A percentile compares a stretch with the other conserved stretches of the same genome.
Conservation (phyloP, 2,888 invertebrate species). For the Lymantria monacha region DNA sequence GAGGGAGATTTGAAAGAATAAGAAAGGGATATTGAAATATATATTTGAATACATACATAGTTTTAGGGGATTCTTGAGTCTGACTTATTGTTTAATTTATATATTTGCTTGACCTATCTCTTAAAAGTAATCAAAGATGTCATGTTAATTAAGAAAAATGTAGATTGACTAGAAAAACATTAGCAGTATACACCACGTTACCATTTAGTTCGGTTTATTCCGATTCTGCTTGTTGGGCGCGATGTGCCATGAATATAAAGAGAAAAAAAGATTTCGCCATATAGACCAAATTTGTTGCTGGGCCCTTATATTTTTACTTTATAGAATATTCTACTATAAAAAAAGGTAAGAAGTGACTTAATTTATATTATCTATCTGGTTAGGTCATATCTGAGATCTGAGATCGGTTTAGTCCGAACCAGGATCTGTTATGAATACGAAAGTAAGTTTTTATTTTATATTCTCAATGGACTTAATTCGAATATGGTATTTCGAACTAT, state of each 20-base stretch:
- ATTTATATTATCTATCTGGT: conserved; percentile 8
- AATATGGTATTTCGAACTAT: conserved; percentile 13
- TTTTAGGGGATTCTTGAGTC: no score
- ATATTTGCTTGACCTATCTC: neutral
- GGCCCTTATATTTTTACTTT: conserved; percentile 16
- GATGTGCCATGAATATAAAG: conserved; percentile 44
- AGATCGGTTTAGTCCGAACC: conserved; percentile 7
- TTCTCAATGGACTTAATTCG: conserved; percentile 13
- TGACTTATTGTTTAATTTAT: neutral
- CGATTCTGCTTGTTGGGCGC: conserved; percentile 34
- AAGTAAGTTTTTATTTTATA: conserved; percentile 19
- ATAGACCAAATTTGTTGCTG: conserved; percentile 17
- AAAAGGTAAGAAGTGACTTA: conserved; percentile 7
- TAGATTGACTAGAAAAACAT: conserved; percentile 27
- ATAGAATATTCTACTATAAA: conserved; percentile 8
- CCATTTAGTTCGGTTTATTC: conserved; percentile 43
- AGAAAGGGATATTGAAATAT: no score
- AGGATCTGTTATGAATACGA: conserved; percentile 32
- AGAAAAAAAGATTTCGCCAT: conserved; percentile 15
- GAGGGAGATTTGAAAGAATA: no score
- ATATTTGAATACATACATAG: no score
- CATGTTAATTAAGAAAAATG: conserved; percentile 28
- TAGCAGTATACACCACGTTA: conserved; percentile 33
- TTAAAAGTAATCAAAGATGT: neutral
- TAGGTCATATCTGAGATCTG: conserved; percentile 5